phyloP scores from a whole-genome alignment of 2,113 vertebrate genomes.

The Electrona antarctica region DNA sequence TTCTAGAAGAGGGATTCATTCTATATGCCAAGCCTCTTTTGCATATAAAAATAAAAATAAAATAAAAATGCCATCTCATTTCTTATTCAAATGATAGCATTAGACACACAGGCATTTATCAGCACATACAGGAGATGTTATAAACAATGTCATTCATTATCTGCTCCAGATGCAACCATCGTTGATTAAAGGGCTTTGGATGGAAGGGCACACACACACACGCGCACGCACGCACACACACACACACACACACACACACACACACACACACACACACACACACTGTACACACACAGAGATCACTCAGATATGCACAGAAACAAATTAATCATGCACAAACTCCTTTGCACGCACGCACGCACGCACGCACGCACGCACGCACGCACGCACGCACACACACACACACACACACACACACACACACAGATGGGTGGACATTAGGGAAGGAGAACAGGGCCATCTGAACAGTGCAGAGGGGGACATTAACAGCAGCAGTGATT shows the following conservation, averaged over 20 bases:
- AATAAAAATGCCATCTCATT: slow-evolving; percentile 79
- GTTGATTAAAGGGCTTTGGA: slow-evolving; percentile 96
- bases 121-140: slow-evolving; percentile 91
- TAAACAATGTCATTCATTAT: slow-evolving; percentile 97
- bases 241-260: background rate
- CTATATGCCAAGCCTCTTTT: slow-evolving; percentile 75
- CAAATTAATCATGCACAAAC: background rate
- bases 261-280: background rate
- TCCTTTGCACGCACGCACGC: slow-evolving; percentile 2
- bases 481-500: slow-evolving; percentile 98
- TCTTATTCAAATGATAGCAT: slow-evolving; percentile 94
- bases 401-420: slow-evolving; percentile 73
- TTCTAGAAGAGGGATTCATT: slow-evolving; percentile 57
- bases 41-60: slow-evolving; percentile 60
- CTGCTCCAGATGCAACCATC: slow-evolving; percentile 94
- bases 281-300: background rate
- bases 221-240: background rate
- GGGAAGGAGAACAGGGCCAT: slow-evolving; percentile 86
- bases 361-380: slow-evolving; percentile 41
- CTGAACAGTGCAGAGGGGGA: slow-evolving; percentile 91
- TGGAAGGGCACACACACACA: slow-evolving; percentile 74
- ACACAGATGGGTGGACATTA: slow-evolving; percentile 96
- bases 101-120: slow-evolving; percentile 92
- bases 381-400: slow-evolving; percentile 24
- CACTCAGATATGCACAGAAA: slow-evolving; percentile 36